phyloP scores from a whole-genome alignment of 2,888 invertebrate genomes.

The Polietes domitor region DNA sequence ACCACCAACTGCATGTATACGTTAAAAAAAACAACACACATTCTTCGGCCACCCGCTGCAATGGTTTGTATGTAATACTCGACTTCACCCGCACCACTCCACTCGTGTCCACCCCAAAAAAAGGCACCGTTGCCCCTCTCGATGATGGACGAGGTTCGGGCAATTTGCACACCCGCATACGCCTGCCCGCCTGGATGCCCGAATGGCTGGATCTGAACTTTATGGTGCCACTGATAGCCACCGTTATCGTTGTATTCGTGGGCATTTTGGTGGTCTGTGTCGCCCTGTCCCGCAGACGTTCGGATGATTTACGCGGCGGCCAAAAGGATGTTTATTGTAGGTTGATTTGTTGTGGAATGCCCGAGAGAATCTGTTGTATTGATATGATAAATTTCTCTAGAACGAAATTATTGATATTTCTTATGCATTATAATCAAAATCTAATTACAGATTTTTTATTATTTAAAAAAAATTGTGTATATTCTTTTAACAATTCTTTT shows the following conservation, averaged over 20 bases:
- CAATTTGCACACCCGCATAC: constrained; percentile 82
- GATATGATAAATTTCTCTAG: background rate
- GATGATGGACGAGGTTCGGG: constrained; percentile 82
- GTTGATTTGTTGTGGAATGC: constrained; percentile 78
- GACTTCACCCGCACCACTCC: background rate
- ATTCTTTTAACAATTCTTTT: constrained; percentile 40
- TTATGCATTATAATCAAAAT: constrained; percentile 24
- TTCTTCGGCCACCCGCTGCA: background rate
- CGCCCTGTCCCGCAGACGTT: constrained; percentile 90
- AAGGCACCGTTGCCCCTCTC: constrained; percentile 92
- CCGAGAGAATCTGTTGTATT: constrained; percentile 11
- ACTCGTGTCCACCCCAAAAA: background rate
- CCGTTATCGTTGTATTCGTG: constrained; percentile 93
- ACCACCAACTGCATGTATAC: constrained; percentile 33
- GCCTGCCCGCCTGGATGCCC: constrained; percentile 88
- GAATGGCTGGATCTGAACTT: constrained; percentile 95
- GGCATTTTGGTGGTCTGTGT: constrained; percentile 95
- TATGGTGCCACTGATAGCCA: constrained; percentile 93
- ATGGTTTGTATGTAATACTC: constrained; percentile 63
- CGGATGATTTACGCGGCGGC: constrained; percentile 91
- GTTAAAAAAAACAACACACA: constrained; percentile 24
- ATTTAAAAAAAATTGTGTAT: constrained; percentile 12
- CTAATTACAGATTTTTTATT: constrained; percentile 26
- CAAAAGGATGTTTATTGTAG: constrained; percentile 89
- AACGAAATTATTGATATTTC: background rate